These are phyloP conservation scores for Boulengeromyrus knoepffleri DNA, from an alignment of 2,113 vertebrate genomes.

Conservation along the genomic window DNA sequence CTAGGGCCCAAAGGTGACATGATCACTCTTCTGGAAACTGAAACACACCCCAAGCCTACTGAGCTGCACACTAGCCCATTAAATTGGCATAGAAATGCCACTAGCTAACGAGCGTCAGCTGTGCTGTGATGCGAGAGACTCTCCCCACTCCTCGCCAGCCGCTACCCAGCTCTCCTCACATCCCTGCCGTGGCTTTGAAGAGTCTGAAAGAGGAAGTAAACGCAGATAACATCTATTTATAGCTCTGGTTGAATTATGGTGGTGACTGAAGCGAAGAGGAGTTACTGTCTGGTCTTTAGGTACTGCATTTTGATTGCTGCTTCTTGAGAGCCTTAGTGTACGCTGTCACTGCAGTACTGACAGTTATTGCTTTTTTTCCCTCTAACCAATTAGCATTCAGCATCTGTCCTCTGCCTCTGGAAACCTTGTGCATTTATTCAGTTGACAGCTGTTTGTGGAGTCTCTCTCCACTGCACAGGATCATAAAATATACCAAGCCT, in stretches of 20 bases:
- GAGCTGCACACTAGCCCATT: not conserved
- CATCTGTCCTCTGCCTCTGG: conserved; percentile 5
- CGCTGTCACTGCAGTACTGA: not conserved
- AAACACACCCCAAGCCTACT: not conserved
- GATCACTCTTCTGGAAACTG: not conserved
- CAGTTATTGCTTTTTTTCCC: not conserved
- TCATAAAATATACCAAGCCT: not conserved
- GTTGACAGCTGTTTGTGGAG: conserved; percentile 6
- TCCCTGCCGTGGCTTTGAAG: not conserved
- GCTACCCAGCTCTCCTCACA: not conserved
- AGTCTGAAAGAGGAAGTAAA: not conserved
- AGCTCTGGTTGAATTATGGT: not conserved
- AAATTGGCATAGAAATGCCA: not conserved
- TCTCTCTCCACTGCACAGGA: not conserved
- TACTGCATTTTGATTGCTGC: not conserved
- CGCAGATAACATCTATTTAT: not conserved
- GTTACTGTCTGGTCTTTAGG: not conserved
- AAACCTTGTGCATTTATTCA: not conserved
- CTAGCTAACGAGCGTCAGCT: not conserved
- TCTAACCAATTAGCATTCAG: conserved; percentile 6
- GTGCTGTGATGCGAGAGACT: not conserved
- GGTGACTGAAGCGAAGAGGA: not conserved
- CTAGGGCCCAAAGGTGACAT: not conserved
- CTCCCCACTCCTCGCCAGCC: not conserved
- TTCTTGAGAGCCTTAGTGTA: not conserved